Base-by-base conservation (phyloP, 2,113 vertebrate genomes). In the Nerophis lumbriciformis region DNA sequence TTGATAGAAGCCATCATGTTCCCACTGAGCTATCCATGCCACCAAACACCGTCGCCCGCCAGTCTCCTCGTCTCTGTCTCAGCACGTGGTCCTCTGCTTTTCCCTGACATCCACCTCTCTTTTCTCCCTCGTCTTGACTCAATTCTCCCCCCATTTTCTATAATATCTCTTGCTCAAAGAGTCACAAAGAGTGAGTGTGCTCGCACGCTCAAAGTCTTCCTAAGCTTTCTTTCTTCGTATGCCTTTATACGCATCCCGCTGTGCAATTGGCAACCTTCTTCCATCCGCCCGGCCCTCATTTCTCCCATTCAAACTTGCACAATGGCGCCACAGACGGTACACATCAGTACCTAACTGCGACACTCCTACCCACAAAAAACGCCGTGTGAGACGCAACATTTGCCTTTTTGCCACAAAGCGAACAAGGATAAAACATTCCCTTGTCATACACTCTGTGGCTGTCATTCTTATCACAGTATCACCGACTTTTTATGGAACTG, bases 401-500 rank as follows among this genome's bases (percentile, higher is more conserved):
- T 53, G 6, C 51, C 37, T 44, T 49, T 59, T 1, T 48, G 16
- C n/a, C 38, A 11, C 60, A 50, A 49, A 53, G 44, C 53, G 45
- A 56, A 49, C 64, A n/a, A 52, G 71, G 45, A 68, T 44, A 61
- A 52, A 8, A 19, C 12, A 59, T 14, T 47, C 11, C 15, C 8
- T 9, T 28, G 4, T 8, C 8, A 44, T 12, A 52, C 44, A 8
- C 12, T 14, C 49, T 13, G 44, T 59, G n/a, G 48, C 36, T 48
- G 39, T 64, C 66, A 48, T 55, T 15, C 28, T 6, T 13, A 37
- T 65, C 53, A 71, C 58, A 74, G 53, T 56, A 10, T 68, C 16
- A 57, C 59, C 58, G 45, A 42, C 28, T 52, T 79, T 81, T 79
- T 79, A 70, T 63, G 63, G 53, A 61, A 63, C 65, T 71, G 72